Base-by-base conservation (phyloP, 1,140 invertebrate genomes). In the Eupeodes corollae region DNA sequence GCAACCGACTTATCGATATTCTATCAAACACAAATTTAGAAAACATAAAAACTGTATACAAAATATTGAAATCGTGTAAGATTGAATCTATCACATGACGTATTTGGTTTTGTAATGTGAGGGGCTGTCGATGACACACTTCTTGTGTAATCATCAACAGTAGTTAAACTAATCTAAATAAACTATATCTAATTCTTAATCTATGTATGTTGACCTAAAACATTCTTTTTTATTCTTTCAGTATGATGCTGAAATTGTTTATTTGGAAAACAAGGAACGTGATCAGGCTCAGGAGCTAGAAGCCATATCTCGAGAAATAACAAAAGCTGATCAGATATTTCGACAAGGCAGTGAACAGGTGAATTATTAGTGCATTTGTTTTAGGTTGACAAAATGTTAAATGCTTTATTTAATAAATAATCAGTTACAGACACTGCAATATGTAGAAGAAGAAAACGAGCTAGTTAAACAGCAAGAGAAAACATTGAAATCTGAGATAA, bases 211-310 rank as follows among this genome's bases (percentile, higher is more conserved):
- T n/a, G n/a, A 14, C 5, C n/a, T 44, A 32, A 34, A 5, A 26
- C 6, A 19, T 48, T 38, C 38, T 45, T 41, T 37, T 52, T 53
- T 59, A 50, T 56, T 68, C n/a, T n/a, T 72, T 67, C 42, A 88
- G 85, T 88, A 80, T 68, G 84, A 88, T 73, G 82, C 86, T 47
- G 89, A 94, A 78, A 91, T 94, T 54, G 77, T 83, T 14, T 90
- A 82, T 65, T 86, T 88, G 79, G 90, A 93, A 70, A 79, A 80
- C 51, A 89, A 89, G 70, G 84, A 88, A 51, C 74, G 82, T 49
- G 88, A 93, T 59, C 84, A 88, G 56, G 81, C 88, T 56, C 77
- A 86, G 59, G 83, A 91, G 63, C 77, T 90, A 54, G 85, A 90
- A 61, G 79, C 81, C 56, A 76, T 92, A 54, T 79, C 86, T 41